phyloP scores from a whole-genome alignment of 2,888 invertebrate species.

The Sphinx pinastri region DNA sequence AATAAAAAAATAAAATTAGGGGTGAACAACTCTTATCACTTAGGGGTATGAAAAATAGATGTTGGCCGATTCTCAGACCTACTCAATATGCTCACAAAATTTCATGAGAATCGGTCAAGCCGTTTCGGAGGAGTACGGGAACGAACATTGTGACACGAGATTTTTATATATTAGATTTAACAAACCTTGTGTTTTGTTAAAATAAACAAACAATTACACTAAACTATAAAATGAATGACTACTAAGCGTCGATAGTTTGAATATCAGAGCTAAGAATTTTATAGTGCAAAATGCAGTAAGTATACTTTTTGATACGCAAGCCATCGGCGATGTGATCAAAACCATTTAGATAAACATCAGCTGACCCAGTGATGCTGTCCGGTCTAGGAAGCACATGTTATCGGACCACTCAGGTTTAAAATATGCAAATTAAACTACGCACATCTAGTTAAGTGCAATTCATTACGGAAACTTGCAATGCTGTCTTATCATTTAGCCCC shows the following conservation, averaged over 20 bases:
- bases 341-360: constrained; percentile 23
- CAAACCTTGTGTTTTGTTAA: background rate
- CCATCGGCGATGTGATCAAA: background rate
- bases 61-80: too few relatives aligned
- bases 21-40: too few relatives aligned
- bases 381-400: constrained; percentile 33
- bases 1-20: too few relatives aligned
- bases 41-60: too few relatives aligned
- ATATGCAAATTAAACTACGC: constrained; percentile 43
- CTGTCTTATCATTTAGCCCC: constrained; percentile 2
- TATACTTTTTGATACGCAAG: background rate
- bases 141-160: too few relatives aligned
- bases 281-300: background rate
- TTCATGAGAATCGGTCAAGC: too few relatives aligned
- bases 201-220: background rate
- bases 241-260: background rate
- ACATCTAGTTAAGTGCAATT: constrained; percentile 30
- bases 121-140: too few relatives aligned
- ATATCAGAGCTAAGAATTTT: background rate
- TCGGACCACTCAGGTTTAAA: constrained; percentile 35
- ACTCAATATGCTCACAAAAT: too few relatives aligned
- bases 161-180: background rate
- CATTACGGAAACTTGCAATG: constrained; percentile 39
- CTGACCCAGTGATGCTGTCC: constrained; percentile 36
- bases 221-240: too few relatives aligned